Conservation (phyloP, 1,140 invertebrate genomes). For the Harpegnathos saltator region DNA sequence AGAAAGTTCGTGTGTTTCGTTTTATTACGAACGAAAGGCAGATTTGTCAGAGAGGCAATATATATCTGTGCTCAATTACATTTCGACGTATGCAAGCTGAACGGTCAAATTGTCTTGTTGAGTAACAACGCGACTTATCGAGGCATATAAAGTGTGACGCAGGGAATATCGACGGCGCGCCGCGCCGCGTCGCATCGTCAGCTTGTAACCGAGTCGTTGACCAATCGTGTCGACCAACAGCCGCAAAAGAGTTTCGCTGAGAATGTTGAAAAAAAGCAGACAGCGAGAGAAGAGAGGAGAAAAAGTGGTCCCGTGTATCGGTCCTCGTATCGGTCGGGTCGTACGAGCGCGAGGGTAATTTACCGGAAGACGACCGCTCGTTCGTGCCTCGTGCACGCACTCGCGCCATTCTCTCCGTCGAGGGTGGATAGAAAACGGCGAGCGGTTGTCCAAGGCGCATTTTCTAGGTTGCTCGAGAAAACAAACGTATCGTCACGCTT, state of each 20-base stretch:
- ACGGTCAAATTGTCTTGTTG: not conserved
- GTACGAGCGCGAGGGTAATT: constrained; percentile 63
- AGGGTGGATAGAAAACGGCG: constrained; percentile 42
- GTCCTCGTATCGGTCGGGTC: constrained; percentile 17
- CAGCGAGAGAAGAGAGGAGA: not conserved
- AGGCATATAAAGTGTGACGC: constrained; percentile 9
- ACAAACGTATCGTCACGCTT: not conserved
- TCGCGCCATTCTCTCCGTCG: constrained; percentile 24
- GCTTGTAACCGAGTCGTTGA: constrained; percentile 42
- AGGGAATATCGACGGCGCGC: constrained; percentile 21
- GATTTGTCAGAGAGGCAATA: too few relatives aligned
- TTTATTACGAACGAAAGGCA: too few relatives aligned
- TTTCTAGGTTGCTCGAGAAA: constrained; percentile 34
- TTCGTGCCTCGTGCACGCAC: constrained; percentile 38
- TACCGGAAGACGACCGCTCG: constrained; percentile 61
- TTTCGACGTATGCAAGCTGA: not conserved
- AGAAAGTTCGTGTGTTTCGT: too few relatives aligned
- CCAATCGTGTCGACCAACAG: constrained; percentile 39
- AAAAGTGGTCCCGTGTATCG: constrained; percentile 30
- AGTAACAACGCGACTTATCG: not conserved
- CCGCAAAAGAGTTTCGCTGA: constrained; percentile 28
- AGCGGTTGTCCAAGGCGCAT: not conserved
- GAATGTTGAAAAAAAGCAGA: constrained; percentile 36
- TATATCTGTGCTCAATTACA: not conserved
- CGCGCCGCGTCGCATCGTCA: constrained; percentile 2